These are phyloP conservation scores for Pedetes capensis DNA, from an alignment of 2,113 vertebrate genomes.

Conservation along the genomic window DNA sequence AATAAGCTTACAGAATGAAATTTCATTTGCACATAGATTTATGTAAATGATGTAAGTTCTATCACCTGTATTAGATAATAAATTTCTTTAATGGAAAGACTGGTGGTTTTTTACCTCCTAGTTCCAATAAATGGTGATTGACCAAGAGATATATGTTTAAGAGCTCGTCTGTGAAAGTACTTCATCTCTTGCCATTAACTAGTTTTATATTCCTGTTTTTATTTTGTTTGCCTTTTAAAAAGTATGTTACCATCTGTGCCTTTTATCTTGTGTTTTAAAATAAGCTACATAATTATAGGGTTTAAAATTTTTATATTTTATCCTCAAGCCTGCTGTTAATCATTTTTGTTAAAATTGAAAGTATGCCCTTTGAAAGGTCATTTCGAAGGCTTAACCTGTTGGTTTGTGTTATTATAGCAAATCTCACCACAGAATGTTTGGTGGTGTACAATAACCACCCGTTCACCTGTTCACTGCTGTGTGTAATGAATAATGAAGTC, in stretches of 20 bases:
- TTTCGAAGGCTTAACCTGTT: conserved; percentile 62
- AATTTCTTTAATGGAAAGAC: not conserved
- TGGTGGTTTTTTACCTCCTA: not conserved
- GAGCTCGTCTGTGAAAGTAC: not conserved
- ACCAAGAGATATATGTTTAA: not conserved
- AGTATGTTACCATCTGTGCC: conserved; percentile 64
- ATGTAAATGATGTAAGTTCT: not conserved
- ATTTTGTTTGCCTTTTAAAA: conserved; percentile 66
- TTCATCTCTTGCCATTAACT: not conserved
- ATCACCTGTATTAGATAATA: not conserved
- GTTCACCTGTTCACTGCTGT: conserved; percentile 25
- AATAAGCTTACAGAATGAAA: not conserved
- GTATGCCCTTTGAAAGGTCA: conserved; percentile 73
- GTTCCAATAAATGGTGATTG: not conserved
- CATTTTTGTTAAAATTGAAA: conserved; percentile 67
- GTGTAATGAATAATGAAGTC: conserved; percentile 47
- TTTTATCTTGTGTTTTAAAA: conserved; percentile 70
- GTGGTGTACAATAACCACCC: conserved; percentile 29
- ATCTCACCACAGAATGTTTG: conserved; percentile 36
- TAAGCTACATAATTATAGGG: conserved; percentile 65
- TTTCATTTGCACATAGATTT: not conserved
- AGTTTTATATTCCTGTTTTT: conserved; percentile 38
- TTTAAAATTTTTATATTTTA: conserved; percentile 69
- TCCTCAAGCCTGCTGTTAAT: conserved; percentile 52
- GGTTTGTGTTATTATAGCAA: conserved; percentile 67